Percentiles rank a stretch among this genome's conserved stretches.
Evolutionary conservation across 2,113 vertebrate species (phyloP).

Genomic region (Jacana jacana): DNA sequence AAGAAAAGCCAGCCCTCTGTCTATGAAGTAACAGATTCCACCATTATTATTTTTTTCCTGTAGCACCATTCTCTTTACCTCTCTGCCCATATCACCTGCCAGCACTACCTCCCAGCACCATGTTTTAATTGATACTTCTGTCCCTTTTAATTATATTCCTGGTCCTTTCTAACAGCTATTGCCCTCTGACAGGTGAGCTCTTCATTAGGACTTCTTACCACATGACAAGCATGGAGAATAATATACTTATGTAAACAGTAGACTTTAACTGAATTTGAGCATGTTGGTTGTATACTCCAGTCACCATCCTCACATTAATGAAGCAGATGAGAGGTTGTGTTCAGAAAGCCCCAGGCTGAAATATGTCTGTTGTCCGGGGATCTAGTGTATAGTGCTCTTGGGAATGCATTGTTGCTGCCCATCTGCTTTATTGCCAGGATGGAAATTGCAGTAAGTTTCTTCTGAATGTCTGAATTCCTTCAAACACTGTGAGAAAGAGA

Average conservation of each 20-base stretch:
- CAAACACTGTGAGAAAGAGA: neutral
- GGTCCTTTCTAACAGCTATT: neutral
- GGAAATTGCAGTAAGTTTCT: neutral
- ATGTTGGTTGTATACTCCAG: neutral
- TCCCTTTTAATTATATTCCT: neutral
- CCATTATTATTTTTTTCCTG: neutral
- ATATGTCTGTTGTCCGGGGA: neutral
- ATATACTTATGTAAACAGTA: neutral
- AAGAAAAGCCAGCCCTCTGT: neutral
- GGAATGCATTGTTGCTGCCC: neutral
- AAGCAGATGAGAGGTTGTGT: neutral
- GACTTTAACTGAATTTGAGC: neutral
- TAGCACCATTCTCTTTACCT: neutral
- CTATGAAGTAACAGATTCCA: neutral
- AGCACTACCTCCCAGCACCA: neutral
- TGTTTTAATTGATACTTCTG: neutral
- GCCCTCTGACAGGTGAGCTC: neutral
- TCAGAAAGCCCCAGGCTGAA: neutral
- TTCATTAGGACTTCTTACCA: neutral
- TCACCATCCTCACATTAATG: neutral
- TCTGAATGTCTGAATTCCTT: neutral
- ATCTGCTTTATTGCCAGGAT: neutral
- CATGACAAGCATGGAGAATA: neutral
- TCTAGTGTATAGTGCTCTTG: neutral
- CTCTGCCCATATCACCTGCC: neutral